Base-by-base conservation (phyloP, 2,797 vertebrate genomes). In the Peromyscus eremicus region DNA sequence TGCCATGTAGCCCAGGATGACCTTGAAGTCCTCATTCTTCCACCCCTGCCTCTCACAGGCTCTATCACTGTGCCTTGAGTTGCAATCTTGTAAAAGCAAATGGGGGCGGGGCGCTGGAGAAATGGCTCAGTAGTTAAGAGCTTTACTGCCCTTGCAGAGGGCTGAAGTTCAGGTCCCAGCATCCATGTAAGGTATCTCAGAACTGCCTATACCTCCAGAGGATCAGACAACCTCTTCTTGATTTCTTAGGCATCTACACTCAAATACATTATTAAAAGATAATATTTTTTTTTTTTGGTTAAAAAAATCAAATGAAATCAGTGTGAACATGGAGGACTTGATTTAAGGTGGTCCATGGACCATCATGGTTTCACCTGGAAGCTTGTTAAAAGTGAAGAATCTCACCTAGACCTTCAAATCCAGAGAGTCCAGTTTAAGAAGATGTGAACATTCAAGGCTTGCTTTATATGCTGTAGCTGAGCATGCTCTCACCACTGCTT, bases 391-490 rank as follows among this genome's bases (percentile, higher is more conserved):
- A 27, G 40, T 17, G 11, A 21, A 84, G 43, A 52, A 27, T 49
- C 71, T 76, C 27, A 19, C 14, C 29, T 11, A 75, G 21, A 77
- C 2, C 1, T 70, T 46, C 27, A 17, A 34, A 55, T 34, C 40
- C 46, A 68, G 43, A 92, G 83, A 40, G 11, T 87, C 12, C 37
- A 94, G 60, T 96, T 85, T 75, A 55, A 43, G 81, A 43, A 86
- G 19, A 55, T 91, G 55, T n/a, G 3, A 37, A 85, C 25, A 17
- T 73, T n/a, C 23, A 89, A 75, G 62, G 3, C 14, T 4, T 71
- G 5, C n/a, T 68, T 96, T 60, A 0, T 55, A 6, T 43, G 1
- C 66, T 60, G 32, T 6, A 34, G 1, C 34, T 25, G n/a, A 49
- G 12, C 25, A 62, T n/a, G 9, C 8, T 37, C 6, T 87, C 85